Evolutionary conservation across 2,888 invertebrate species (phyloP).

Genomic region (Ophion ventricosus): DNA sequence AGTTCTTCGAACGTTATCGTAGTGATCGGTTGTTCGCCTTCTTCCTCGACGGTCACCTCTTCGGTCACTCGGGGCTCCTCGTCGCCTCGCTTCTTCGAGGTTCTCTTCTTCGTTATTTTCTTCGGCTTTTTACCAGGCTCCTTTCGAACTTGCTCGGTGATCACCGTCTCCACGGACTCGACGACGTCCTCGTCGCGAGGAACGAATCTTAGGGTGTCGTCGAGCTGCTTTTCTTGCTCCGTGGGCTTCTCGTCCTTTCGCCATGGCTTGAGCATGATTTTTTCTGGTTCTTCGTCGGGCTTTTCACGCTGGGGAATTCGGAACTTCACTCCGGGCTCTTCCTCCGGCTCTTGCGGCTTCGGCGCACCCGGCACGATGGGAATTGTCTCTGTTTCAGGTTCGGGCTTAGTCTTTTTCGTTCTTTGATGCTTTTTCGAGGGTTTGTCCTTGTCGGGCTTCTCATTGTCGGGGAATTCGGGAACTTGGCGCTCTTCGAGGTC

Average conservation of each 20-base stretch:
- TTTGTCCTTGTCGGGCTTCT: slow-evolving; percentile 41
- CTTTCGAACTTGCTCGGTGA: slow-evolving; percentile 70
- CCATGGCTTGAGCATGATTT: slow-evolving; percentile 80
- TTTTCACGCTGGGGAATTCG: slow-evolving; percentile 75
- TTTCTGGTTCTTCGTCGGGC: slow-evolving; percentile 77
- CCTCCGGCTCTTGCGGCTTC: slow-evolving; percentile 78
- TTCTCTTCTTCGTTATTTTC: slow-evolving; percentile 78
- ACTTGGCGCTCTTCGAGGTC: slow-evolving; percentile 74
- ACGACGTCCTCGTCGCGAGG: slow-evolving; percentile 68
- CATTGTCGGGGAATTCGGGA: slow-evolving; percentile 70
- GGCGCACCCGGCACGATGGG: slow-evolving; percentile 71
- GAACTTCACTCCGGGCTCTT: slow-evolving; percentile 77
- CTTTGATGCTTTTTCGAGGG: slow-evolving; percentile 71
- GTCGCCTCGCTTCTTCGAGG: slow-evolving; percentile 78
- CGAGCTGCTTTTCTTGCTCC: slow-evolving; percentile 67
- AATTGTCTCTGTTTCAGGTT: slow-evolving; percentile 69
- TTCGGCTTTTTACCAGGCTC: slow-evolving; percentile 74
- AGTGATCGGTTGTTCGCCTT: slow-evolving; percentile 76
- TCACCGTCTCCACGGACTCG: slow-evolving; percentile 70
- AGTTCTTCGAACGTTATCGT: slow-evolving; percentile 74
- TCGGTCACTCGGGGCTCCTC: slow-evolving; percentile 80
- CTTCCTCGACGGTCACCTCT: slow-evolving; percentile 80
- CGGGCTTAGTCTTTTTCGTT: slow-evolving; percentile 72
- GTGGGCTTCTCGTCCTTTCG: slow-evolving; percentile 77
- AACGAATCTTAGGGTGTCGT: slow-evolving; percentile 40